Base-by-base conservation (phyloP, 2,113 vertebrate genomes). In the Pseudopipra pipra region DNA sequence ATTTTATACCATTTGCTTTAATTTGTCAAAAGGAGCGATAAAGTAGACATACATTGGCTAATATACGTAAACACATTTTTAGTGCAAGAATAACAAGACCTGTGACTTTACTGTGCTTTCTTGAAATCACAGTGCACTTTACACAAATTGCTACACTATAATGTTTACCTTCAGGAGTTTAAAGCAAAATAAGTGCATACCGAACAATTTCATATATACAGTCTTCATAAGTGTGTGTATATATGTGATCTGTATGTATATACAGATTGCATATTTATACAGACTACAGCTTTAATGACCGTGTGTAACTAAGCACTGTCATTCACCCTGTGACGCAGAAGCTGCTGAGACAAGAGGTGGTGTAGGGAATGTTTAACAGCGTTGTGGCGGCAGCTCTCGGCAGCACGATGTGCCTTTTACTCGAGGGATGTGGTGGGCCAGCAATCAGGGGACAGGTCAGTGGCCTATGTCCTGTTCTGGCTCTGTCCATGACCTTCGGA, bases 81-180 rank as follows among this genome's bases (percentile, higher is more conserved):
- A 98, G 98, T 99, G 98, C 98, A 99, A 98, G 97, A 98, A 98
- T 98, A 98, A 98, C 98, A 98, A 98, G 98, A 98, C 96, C 97
- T 98, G 98, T 98, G 98, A 98, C 97, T 97, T 98, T 97, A 98
- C 98, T 98, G 98, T 98, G 98, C 98, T 98, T 98, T 97, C 94
- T 97, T 96, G 97, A 98, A 95, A 98, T 97, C 98, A 98, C 98
- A 98, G 98, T 98, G 98, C 98, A 98, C 98, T 98, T 98, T 92
- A 98, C 98, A 98, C 98, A 97, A 97, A 98, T 97, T 97, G 98
- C 97, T 98, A 98, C 98, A 98, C 98, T 98, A 98, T 96, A 95
- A 97, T 97, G 98, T 97, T 97, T 87, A 98, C 98, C 92, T 94
- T 94, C 96, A 97, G 96, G 96, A 98, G 93, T 97, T 97, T 96